Evolutionary conservation across 2,797 vertebrate genomes (phyloP), one percentile per base, ranked within the genome.

Genomic region (Aplochiton taeniatus): DNA sequence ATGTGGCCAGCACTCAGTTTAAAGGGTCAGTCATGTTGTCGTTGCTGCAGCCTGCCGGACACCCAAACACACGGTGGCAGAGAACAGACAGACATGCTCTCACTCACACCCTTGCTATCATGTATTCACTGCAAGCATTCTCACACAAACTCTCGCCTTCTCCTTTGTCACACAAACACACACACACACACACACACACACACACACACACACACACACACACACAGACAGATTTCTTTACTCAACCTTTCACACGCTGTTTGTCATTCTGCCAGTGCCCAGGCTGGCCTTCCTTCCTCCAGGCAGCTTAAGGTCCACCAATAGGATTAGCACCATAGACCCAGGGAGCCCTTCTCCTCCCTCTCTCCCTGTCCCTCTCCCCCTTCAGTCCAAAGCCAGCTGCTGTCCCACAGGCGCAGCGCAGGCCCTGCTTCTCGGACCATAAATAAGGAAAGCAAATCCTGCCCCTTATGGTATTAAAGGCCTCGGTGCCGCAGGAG

Each of bases 361-460:
- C 52, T 45, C 58, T 61, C 69, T 79, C 49, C 66, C 10, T 57
- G 4, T 65, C 70, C 71, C 72, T 19, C 52, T 9, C 18, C 9
- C 9, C 20, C 16, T 18, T 20, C 17, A 11, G 11, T 5, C 65
- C 72, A 67, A 68, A 61, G 52, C 43, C 61, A 61, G 65, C 9
- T 50, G 45, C 8, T 53, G 58, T 51, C 70, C 65, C 41, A 69
- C 19, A 0, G n/a, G n/a, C n/a, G n/a, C n/a, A n/a, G 68, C 61
- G 76, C 71, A 69, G 47, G 12, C 31, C 18, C 61, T 41, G 74
- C 73, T 58, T 65, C 51, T 18, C 49, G 17, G 68, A 77, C 79
- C 80, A 80, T 85, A 88, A 87, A 88, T 82, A 85, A 78, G 81
- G 73, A 67, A 80, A 63, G 64, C 79, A 84, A 89, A 78, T 83